Conservation (phyloP, 2,888 invertebrate species). For the Trachelus stipa region DNA sequence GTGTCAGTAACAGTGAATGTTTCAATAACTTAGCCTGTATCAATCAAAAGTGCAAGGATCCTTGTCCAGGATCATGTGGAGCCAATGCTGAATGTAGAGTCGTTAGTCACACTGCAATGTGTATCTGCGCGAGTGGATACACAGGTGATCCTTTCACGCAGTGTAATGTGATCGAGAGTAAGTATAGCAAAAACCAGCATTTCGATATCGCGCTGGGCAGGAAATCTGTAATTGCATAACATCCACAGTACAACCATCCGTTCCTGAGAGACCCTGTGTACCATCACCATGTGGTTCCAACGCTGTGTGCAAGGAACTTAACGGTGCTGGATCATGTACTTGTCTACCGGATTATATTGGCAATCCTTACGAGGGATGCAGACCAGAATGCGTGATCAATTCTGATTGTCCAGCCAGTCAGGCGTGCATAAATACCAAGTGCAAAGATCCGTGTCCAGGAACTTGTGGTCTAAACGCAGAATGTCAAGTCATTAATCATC, state of each 20-base stretch:
- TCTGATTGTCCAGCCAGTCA: conserved; percentile 55
- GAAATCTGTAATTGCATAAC: neutral
- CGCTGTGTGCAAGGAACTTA: conserved; percentile 62
- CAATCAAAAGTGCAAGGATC: conserved; percentile 70
- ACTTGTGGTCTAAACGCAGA: conserved; percentile 62
- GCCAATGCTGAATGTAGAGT: conserved; percentile 66
- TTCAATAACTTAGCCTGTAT: conserved; percentile 61
- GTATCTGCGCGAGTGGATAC: conserved; percentile 71
- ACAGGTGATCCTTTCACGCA: conserved; percentile 74
- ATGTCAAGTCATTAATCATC: conserved; percentile 74
- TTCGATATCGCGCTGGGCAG: neutral
- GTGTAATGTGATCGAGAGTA: conserved; percentile 48
- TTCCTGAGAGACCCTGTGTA: conserved; percentile 18
- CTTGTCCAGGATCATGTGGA: conserved; percentile 70
- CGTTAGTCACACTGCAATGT: conserved; percentile 68
- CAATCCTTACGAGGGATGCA: conserved; percentile 73
- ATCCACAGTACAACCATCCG: neutral
- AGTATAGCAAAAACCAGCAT: conserved; percentile 23
- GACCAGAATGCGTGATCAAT: conserved; percentile 71
- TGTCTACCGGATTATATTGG: conserved; percentile 63
- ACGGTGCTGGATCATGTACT: conserved; percentile 65
- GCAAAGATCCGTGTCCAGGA: conserved; percentile 57
- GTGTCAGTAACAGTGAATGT: conserved; percentile 59
- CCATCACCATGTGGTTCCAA: conserved; percentile 60
- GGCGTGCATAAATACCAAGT: conserved; percentile 60